Evolutionary conservation across 2,113 vertebrate species (phyloP), one percentile per base, ranked within the genome.

Genomic region (Odobenus rosmarus): DNA sequence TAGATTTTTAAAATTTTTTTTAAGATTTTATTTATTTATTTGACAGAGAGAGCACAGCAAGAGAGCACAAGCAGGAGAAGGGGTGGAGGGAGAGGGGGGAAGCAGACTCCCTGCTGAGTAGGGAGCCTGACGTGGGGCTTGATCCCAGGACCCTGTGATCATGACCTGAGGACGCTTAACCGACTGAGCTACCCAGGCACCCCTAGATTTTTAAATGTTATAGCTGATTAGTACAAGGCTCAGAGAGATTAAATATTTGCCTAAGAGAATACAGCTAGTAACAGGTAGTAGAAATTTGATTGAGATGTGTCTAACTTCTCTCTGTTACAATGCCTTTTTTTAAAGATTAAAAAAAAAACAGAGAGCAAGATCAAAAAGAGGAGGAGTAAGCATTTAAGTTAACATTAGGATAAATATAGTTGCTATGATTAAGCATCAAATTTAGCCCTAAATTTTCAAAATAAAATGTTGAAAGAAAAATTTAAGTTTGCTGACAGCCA

Each of bases 381-480:
- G 24, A 84, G 21, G 26, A 96, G 13, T 81, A 77, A 96, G 31
- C 74, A 90, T 12, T 82, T 83, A 77, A 49, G 23, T 80, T 74
- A 61, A 81, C 31, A 28, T 71, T 95, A 71, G 12, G 5, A 28
- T 95, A 88, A 86, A 89, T 3, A 49, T 26, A 76, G 88, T 85
- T 89, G 23, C 81, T 90, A 10, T 94, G 59, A 76, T 61, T 57
- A 82, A 93, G 15, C 15, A 46, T 94, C 42, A 74, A 71, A 76
- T 82, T 89, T 94, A 59, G 36, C 57, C 92, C 28, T 76, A n/a
- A 94, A 94, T 88, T 92, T 96, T 95, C 77, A 36, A 80, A 95
- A 76, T 88, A 77, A 69, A 84, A 81, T 93, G 31, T 92, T 92
- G 18, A 77, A 57, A 67, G 21, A 84, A 62, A 71, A 33, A 12